Conservation (phyloP, 2,797 vertebrate genomes). For the Argyrosomus regius region DNA sequence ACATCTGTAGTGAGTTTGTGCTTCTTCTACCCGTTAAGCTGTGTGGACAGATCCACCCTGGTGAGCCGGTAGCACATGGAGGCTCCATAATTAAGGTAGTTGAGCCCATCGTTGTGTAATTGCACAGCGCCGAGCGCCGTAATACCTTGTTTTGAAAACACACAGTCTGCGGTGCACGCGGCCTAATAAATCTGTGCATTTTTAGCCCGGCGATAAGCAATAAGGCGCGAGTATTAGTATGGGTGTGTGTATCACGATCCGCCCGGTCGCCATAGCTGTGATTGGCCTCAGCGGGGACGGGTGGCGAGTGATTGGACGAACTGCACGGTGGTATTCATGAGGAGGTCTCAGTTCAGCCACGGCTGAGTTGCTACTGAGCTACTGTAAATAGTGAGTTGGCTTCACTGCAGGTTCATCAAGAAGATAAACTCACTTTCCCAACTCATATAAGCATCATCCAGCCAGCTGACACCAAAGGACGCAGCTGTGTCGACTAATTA, state of each 20-base stretch:
- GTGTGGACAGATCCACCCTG: slow-evolving; percentile 59
- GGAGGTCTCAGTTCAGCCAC: slow-evolving; percentile 16
- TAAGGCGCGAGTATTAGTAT: slow-evolving; percentile 31
- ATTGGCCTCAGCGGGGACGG: slow-evolving; percentile 17
- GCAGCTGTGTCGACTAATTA: slow-evolving; percentile 2
- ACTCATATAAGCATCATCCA: neutral
- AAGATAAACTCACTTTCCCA: neutral
- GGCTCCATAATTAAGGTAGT: slow-evolving; percentile 76
- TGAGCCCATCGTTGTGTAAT: slow-evolving; percentile 78
- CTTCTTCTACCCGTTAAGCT: slow-evolving; percentile 32
- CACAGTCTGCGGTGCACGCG: slow-evolving; percentile 40
- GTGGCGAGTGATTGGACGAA: slow-evolving; percentile 34
- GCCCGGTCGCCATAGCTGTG: slow-evolving; percentile 11
- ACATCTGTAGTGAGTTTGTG: slow-evolving; percentile 45
- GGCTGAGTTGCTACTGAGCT: slow-evolving; percentile 7
- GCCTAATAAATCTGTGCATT: slow-evolving; percentile 66
- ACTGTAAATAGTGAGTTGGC: slow-evolving; percentile 12
- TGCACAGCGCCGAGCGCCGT: slow-evolving; percentile 61
- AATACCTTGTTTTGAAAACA: slow-evolving; percentile 81
- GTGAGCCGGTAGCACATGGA: slow-evolving; percentile 50
- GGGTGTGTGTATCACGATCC: slow-evolving; percentile 28
- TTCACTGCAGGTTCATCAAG: neutral
- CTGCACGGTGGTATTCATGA: slow-evolving; percentile 17
- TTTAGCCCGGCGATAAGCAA: slow-evolving; percentile 39
- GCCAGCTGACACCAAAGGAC: neutral